Evolutionary conservation across 2,113 vertebrate genomes (phyloP).

Genomic region (Dipodomys spectabilis): DNA sequence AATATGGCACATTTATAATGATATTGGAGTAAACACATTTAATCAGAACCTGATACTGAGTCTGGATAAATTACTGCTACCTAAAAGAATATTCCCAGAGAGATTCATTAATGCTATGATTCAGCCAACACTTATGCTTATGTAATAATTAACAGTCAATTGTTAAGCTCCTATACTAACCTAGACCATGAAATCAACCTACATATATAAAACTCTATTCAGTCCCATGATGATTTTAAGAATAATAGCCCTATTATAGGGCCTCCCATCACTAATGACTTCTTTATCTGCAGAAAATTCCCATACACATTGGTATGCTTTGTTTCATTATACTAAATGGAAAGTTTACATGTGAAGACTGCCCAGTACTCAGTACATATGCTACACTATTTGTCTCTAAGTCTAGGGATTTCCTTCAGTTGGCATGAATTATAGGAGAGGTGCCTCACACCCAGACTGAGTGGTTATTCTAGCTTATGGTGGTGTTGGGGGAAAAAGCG

Average conservation of each 20-base stretch:
- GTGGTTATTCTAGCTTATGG: conserved; percentile 82
- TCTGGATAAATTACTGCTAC: conserved; percentile 24
- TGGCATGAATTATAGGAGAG: conserved; percentile 81
- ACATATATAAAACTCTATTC: conserved; percentile 27
- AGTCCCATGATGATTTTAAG: background rate
- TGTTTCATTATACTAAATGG: conserved; percentile 67
- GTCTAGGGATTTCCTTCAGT: conserved; percentile 85
- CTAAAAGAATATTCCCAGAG: conserved; percentile 55
- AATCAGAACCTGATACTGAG: conserved; percentile 24
- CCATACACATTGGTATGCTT: conserved; percentile 28
- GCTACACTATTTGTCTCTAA: conserved; percentile 78
- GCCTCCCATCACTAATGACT: conserved; percentile 30
- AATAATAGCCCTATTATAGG: conserved; percentile 53
- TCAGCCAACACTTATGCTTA: conserved; percentile 41
- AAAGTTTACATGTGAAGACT: conserved; percentile 71
- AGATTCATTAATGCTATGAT: background rate
- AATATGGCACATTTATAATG: background rate
- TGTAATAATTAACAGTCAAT: conserved; percentile 52
- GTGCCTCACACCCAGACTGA: conserved; percentile 79
- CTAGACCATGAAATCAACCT: conserved; percentile 2
- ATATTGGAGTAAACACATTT: background rate
- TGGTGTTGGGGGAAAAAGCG: conserved; percentile 81
- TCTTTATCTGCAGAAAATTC: conserved; percentile 51
- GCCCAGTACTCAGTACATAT: conserved; percentile 51
- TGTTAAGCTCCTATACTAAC: conserved; percentile 28